Percentiles rank a stretch among this genome's conserved stretches.
Evolutionary conservation across 1,140 invertebrate species (phyloP).

Genomic region (Dendrolimus kikuchii): DNA sequence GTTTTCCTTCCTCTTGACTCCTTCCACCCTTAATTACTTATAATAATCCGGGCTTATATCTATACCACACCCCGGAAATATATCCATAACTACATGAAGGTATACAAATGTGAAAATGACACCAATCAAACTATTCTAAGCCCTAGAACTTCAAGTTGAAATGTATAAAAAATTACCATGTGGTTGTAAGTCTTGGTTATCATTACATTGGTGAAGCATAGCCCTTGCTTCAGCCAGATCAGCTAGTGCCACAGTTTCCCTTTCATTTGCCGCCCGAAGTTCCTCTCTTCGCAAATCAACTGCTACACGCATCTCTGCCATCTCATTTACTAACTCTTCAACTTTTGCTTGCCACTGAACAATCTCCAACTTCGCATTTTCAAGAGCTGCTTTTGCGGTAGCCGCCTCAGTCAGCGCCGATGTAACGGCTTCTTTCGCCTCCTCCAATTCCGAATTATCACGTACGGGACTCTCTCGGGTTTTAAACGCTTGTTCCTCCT

Average conservation of each 20-base stretch:
- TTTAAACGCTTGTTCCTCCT: slow-evolving; percentile 37
- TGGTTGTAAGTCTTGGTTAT: slow-evolving; percentile 40
- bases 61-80: no score
- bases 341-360: slow-evolving; percentile 41
- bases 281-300: slow-evolving; percentile 45
- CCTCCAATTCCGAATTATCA: slow-evolving; percentile 50
- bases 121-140: no score
- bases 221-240: slow-evolving; percentile 49
- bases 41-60: no score
- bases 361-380: slow-evolving; percentile 37
- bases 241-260: slow-evolving; percentile 41
- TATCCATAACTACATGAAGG: no score
- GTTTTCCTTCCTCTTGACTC: no score
- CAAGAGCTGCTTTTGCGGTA: slow-evolving; percentile 35
- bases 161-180: slow-evolving; percentile 38
- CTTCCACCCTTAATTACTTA: no score
- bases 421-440: slow-evolving; percentile 31
- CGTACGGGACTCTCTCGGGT: slow-evolving; percentile 35
- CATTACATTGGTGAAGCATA: slow-evolving; percentile 39
- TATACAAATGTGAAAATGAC: no score
- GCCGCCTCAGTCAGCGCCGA: slow-evolving; percentile 32
- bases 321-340: slow-evolving; percentile 45
- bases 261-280: slow-evolving; percentile 34
- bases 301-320: slow-evolving; percentile 41
- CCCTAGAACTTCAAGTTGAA: background rate